A percentile compares a stretch with the other conserved stretches of the same genome.
These are phyloP conservation scores for Prochilodus magdalenae DNA, from an alignment of 2,113 vertebrate genomes.

Conservation along the genomic window DNA sequence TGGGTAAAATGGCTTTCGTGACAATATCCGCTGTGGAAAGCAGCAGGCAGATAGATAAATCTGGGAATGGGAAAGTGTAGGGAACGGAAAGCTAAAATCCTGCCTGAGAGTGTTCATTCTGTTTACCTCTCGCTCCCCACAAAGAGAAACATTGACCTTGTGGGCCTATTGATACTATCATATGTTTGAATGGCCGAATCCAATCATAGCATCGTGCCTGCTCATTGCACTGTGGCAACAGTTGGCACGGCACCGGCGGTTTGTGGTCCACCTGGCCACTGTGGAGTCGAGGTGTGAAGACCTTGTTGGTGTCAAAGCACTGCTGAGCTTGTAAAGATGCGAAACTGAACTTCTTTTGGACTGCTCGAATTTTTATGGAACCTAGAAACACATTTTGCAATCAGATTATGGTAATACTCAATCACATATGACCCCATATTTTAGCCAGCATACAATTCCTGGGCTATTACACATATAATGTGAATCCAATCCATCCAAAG, in stretches of 20 bases:
- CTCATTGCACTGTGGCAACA: constrained; percentile 27
- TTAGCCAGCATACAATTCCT: too few species aligned
- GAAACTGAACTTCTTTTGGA: neutral
- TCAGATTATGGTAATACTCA: too few species aligned
- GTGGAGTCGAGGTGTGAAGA: neutral
- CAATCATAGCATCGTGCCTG: neutral
- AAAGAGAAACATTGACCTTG: neutral
- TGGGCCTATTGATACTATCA: neutral
- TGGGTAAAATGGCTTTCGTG: neutral
- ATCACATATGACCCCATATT: too few species aligned
- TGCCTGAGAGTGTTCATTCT: neutral
- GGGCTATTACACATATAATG: too few species aligned
- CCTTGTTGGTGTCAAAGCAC: constrained; percentile 3
- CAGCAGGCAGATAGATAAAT: neutral
- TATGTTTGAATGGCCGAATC: neutral
- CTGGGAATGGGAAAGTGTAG: neutral
- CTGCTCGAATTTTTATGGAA: too few species aligned
- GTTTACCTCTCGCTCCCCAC: neutral
- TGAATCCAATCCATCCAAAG: too few species aligned
- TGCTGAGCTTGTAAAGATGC: neutral
- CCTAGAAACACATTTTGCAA: too few species aligned
- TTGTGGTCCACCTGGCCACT: neutral
- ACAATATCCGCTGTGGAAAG: neutral
- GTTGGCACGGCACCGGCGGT: constrained; percentile 22
- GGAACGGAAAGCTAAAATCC: neutral